These are phyloP conservation scores for Hylyphantes graminicola DNA, from an alignment of 1,140 invertebrate species.

Conservation along the genomic window DNA sequence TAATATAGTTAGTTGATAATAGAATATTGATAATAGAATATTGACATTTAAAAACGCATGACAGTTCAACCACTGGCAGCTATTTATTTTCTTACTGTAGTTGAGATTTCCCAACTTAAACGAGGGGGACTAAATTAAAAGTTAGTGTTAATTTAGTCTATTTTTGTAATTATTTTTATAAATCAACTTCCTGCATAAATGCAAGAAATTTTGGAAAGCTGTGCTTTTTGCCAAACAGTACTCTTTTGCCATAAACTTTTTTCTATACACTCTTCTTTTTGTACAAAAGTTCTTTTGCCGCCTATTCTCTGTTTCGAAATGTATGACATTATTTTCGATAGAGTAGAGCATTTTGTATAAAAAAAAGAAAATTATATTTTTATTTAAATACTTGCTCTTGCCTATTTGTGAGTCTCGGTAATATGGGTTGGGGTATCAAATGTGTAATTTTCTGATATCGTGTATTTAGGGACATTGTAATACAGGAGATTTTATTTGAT, in stretches of 20 bases:
- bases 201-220: constrained; percentile 16
- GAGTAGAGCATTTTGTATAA: constrained; percentile 14
- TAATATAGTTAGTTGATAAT: too few relatives aligned
- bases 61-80: too few relatives aligned
- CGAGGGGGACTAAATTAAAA: too few relatives aligned
- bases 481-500: constrained; percentile 24
- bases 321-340: constrained; percentile 53
- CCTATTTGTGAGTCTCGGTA: not conserved
- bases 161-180: too few relatives aligned
- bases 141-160: too few relatives aligned
- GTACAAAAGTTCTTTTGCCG: too few relatives aligned
- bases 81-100: too few relatives aligned
- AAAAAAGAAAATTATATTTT: not conserved
- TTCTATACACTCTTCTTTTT: constrained; percentile 9
- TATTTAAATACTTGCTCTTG: constrained; percentile 4
- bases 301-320: constrained; percentile 34
- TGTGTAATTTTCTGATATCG: constrained; percentile 10
- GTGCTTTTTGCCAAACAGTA: constrained; percentile 47
- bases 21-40: too few relatives aligned
- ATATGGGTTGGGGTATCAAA: constrained; percentile 32
- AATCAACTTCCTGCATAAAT: too few relatives aligned
- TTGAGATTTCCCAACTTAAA: too few relatives aligned
- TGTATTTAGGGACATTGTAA: constrained; percentile 25
- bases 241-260: constrained; percentile 45
- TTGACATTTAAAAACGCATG: too few relatives aligned